Evolutionary conservation across 2,113 vertebrate species (phyloP), one percentile per base, ranked within the genome.

Genomic region (Urocitellus parryii): DNA sequence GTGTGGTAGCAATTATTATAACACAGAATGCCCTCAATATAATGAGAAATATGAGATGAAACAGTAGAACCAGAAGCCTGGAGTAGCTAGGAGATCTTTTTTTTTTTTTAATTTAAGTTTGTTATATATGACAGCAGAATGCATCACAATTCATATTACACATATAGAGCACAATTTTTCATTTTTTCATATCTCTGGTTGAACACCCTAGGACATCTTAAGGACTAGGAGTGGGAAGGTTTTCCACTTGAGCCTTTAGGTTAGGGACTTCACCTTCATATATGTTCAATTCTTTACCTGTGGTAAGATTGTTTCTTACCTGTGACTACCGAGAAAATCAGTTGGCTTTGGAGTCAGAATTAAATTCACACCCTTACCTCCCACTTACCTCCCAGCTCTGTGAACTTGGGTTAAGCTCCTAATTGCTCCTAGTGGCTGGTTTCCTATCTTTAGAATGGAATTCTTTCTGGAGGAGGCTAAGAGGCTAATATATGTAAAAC

Each of bases 261-360:
- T 32, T 63, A 83, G 91, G 95, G 85, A 93, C 79, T 79, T 25
- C 48, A 37, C 92, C 72, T 86, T 74, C 88, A 67, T 65, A 56
- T 80, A 80, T 16, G 63, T 93, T 96, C 90, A 65, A 68, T 97
- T 98, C 96, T 96, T 96, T 96, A 42, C 84, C 90, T 42, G 73
- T 97, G 74, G 91, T 39, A 88, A 87, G 84, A 88, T 88, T 72
- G 76, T 78, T 92, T 72, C 88, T 97, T 87, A 93, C 72, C 94
- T 96, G 68, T 90, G 94, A 67, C 92, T 96, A 73, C 78, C 88
- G 84, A 86, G 79, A 79, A 89, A 93, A 89, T 16, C 39, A 18
- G n/a, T 73, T 70, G 83, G 29, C 56, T 96, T 92, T 79, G 42
- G 78, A 79, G 24, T 24, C 10, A 79, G 78, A 65, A 9, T 58